Conservation (phyloP, 30 jellyfish, hydroid and myxozoan species). For the Turritopsis rubra region DNA sequence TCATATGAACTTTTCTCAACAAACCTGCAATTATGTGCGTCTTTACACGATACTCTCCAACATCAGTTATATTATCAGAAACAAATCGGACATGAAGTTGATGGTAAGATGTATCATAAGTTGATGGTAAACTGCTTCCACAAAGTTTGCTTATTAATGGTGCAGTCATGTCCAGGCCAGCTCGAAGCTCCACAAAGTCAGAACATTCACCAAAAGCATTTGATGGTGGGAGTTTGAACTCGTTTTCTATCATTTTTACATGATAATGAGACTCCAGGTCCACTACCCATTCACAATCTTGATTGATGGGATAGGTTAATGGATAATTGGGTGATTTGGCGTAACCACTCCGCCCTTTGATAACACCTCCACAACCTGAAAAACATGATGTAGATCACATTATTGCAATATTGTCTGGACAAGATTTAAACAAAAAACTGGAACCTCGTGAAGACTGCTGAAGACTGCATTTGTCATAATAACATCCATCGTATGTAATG, state of each 20-base stretch:
- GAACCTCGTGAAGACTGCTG: too few relatives aligned
- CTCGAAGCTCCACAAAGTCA: constrained; percentile 55
- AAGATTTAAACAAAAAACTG: too few relatives aligned
- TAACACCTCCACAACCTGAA: constrained; percentile 80
- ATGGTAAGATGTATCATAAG: constrained; percentile 4
- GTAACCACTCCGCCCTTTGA: constrained; percentile 52
- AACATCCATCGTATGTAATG: background rate
- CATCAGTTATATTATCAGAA: constrained; percentile 3
- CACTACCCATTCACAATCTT: constrained; percentile 58
- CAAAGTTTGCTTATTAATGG: background rate
- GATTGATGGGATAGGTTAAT: constrained; percentile 53
- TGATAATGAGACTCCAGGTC: constrained; percentile 49
- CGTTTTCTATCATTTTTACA: constrained; percentile 33
- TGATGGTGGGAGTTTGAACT: constrained; percentile 57
- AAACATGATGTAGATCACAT: too few relatives aligned
- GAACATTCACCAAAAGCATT: constrained; percentile 27
- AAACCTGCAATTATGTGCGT: constrained; percentile 7
- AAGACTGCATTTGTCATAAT: background rate
- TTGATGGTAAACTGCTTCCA: background rate
- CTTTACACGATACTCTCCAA: background rate
- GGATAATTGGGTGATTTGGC: constrained; percentile 67
- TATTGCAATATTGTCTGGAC: too few relatives aligned
- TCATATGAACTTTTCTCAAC: background rate
- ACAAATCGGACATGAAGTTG: constrained; percentile 9
- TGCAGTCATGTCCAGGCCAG: background rate